A percentile compares a stretch with the other conserved stretches of the same genome.
Conservation (phyloP, 2,113 vertebrate species). For the Boulengerochromis microlepis region DNA sequence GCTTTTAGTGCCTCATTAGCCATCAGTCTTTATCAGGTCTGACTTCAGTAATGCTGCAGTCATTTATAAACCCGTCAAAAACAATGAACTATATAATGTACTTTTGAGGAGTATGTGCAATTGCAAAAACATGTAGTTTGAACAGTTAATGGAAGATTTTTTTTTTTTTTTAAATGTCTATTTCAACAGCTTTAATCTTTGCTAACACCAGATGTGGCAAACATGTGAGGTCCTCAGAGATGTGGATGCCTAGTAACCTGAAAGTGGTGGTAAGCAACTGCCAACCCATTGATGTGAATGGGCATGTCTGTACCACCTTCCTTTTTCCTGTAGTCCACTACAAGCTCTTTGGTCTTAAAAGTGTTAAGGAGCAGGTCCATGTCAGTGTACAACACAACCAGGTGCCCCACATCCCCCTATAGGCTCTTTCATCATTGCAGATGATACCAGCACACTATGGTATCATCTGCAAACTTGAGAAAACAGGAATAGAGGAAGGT, state of each 20-base stretch:
- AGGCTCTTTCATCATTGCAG: not conserved
- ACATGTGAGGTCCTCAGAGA: not conserved
- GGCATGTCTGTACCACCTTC: not conserved
- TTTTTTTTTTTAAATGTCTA: accelerated
- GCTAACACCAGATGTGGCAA: not conserved
- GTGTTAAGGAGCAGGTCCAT: not conserved
- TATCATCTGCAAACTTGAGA: not conserved
- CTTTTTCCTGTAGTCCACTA: not conserved
- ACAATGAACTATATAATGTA: not conserved
- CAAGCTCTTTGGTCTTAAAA: not conserved
- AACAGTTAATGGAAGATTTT: not conserved
- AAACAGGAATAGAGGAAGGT: not conserved
- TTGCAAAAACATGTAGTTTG: not conserved
- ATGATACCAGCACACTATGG: not conserved
- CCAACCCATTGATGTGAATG: not conserved
- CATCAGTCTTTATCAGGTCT: not conserved
- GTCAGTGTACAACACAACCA: not conserved
- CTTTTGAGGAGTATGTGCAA: not conserved
- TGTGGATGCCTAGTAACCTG: not conserved
- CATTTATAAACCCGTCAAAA: not conserved
- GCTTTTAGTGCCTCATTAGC: not conserved
- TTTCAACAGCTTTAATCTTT: not conserved
- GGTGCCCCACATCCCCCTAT: not conserved
- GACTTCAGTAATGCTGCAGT: not conserved
- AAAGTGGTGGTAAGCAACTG: not conserved